Base-by-base conservation (phyloP, 1,140 invertebrate species). In the Trichonephila inaurata region DNA sequence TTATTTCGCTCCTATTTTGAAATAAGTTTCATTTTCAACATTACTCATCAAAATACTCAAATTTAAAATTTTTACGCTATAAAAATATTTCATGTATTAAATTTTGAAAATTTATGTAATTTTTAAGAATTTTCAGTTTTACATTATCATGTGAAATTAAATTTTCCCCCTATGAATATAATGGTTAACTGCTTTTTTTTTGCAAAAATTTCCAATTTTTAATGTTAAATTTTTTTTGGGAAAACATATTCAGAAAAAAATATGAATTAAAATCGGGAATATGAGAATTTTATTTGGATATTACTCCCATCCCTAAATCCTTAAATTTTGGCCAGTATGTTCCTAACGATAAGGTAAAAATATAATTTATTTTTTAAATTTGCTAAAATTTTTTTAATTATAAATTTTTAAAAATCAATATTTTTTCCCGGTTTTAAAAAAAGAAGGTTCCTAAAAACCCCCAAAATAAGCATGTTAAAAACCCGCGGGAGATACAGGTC, bases 401-500 rank as follows among this genome's bases (percentile, higher is more conserved):
- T 5, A 3, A 24, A 2, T 61, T 5, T 0, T 77, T 14, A 4
- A 85, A 85, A 24, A 85, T 60, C n/a, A 81, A 91, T 61, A 16
- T 91, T 82, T 64, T 92, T 87, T n/a, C n/a, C 28, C n/a, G 87
- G 91, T 83, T 92, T 14, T 21, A 87, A 14, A 89, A 94, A 44
- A 94, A 94, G 58, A 94, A 89, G n/a, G 87, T 94, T 33, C 92
- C 86, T n/a, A 87, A 89, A 66, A 94, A 94, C 83, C 72, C 92
- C 16, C 89, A 83, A 60, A 89, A 94, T 60, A 89, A 94, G 83
- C 60, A 94, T 94, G 92, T 94, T 60, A 89, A 83, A 51, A 83
- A 51, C 87, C 92, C 6, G 87, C 72, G 28, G 58, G 89, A 19
- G 61, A 94, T 81, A 88, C 85, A 61, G 92, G 92, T 88, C 19